Conservation (phyloP, 2,888 invertebrate genomes). For the Orthosia gracilis region DNA sequence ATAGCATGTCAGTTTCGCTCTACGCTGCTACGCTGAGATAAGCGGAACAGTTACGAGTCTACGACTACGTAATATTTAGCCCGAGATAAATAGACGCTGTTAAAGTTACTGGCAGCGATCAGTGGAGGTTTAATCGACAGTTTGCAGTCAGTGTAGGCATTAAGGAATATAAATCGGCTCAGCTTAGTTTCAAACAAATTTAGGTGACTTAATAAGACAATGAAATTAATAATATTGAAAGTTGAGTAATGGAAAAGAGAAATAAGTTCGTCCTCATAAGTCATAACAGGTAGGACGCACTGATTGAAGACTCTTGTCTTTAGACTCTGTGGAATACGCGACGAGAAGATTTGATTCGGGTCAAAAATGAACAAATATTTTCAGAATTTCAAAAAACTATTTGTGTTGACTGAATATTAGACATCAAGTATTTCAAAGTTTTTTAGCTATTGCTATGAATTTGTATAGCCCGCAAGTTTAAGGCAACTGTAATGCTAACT, state of each 20-base stretch:
- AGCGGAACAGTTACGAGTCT: constrained; percentile 25
- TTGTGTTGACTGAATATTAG: too few relatives aligned
- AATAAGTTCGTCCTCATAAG: too few relatives aligned
- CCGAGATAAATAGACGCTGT: constrained; percentile 42
- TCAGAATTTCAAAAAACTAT: constrained; percentile 12
- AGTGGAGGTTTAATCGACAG: constrained; percentile 28
- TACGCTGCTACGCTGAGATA: constrained; percentile 23
- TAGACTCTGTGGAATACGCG: too few relatives aligned
- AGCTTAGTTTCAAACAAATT: background rate
- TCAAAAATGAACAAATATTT: constrained; percentile 71
- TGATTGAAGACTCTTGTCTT: too few relatives aligned
- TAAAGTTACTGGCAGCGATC: constrained; percentile 42
- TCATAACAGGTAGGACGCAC: too few relatives aligned
- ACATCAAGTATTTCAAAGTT: too few relatives aligned
- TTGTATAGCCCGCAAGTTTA: too few relatives aligned
- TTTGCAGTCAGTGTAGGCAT: background rate
- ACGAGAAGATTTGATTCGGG: constrained; percentile 74
- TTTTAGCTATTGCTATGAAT: too few relatives aligned
- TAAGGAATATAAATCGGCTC: constrained; percentile 17
- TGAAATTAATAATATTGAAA: too few relatives aligned
- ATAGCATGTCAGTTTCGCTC: background rate
- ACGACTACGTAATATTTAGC: constrained; percentile 38
- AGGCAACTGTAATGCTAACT: too few relatives aligned
- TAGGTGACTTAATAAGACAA: too few relatives aligned
- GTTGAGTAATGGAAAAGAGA: too few relatives aligned